Conservation (phyloP, 2,113 vertebrate genomes). For the Alouatta palliata region DNA sequence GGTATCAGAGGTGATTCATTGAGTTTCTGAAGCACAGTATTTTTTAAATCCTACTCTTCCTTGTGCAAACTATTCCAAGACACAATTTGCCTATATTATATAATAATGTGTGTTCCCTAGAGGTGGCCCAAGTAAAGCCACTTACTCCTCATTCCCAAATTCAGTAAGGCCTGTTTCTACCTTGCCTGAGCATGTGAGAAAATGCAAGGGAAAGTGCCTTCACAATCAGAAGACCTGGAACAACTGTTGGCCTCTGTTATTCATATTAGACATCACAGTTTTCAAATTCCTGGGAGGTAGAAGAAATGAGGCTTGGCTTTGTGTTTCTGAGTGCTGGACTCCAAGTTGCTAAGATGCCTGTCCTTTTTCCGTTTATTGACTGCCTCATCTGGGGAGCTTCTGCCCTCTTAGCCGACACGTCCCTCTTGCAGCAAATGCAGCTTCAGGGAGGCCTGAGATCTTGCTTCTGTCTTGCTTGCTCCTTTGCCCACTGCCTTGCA, state of each 20-base stretch:
- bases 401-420: not conserved
- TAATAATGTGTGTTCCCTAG: slow-evolving; percentile 52
- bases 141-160: slow-evolving; percentile 51
- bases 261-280: not conserved
- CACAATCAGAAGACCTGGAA: not conserved
- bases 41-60: slow-evolving; percentile 42
- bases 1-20: slow-evolving; percentile 38
- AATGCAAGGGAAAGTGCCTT: not conserved
- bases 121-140: not conserved
- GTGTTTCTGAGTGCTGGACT: not conserved
- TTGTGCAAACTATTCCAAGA: slow-evolving; percentile 58
- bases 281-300: not conserved
- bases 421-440: not conserved
- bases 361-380: not conserved
- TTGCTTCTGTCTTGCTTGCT: not conserved
- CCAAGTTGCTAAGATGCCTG: not conserved
- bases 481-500: not conserved
- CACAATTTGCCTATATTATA: slow-evolving; percentile 37
- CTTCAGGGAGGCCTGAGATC: not conserved
- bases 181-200: not conserved
- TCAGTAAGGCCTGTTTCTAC: slow-evolving; percentile 25
- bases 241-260: not conserved
- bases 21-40: slow-evolving; percentile 23
- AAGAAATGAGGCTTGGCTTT: not conserved
- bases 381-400: not conserved